Conservation (phyloP, 1,140 invertebrate species). For the Apis dorsata region DNA sequence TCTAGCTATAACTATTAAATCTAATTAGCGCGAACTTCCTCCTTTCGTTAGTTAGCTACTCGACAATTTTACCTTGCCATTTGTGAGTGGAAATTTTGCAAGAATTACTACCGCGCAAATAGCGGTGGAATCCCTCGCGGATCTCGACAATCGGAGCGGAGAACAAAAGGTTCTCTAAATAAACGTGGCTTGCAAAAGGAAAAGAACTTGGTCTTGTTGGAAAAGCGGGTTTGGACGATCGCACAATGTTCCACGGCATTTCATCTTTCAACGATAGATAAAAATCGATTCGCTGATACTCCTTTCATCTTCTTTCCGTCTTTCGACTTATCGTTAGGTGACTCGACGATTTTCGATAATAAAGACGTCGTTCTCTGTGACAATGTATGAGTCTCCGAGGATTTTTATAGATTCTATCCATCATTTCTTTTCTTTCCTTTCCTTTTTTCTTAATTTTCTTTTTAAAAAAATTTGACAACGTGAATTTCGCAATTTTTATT, state of each 20-base stretch:
- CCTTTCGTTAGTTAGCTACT: background rate
- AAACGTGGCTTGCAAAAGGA: background rate
- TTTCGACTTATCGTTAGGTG: background rate
- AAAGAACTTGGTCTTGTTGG: background rate
- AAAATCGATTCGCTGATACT: conserved; percentile 15
- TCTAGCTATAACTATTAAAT: background rate
- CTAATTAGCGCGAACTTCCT: background rate
- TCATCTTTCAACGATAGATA: conserved; percentile 26
- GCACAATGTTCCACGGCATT: background rate
- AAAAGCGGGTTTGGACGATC: background rate
- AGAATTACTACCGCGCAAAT: background rate
- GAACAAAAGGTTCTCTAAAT: background rate
- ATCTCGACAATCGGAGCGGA: background rate
- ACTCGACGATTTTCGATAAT: conserved; percentile 31
- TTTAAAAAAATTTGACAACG: too few relatives aligned
- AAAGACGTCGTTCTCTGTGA: conserved; percentile 13
- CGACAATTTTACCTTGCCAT: background rate
- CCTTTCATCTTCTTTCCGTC: background rate
- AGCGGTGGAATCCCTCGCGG: background rate
- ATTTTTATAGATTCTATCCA: conserved; percentile 4
- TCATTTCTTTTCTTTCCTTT: background rate
- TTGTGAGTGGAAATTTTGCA: background rate
- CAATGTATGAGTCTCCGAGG: background rate
- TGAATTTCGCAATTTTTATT: too few relatives aligned
- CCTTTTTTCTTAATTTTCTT: background rate